These are phyloP conservation scores for Nebria ingens DNA, from an alignment of 1,140 invertebrate genomes.

Conservation along the genomic window DNA sequence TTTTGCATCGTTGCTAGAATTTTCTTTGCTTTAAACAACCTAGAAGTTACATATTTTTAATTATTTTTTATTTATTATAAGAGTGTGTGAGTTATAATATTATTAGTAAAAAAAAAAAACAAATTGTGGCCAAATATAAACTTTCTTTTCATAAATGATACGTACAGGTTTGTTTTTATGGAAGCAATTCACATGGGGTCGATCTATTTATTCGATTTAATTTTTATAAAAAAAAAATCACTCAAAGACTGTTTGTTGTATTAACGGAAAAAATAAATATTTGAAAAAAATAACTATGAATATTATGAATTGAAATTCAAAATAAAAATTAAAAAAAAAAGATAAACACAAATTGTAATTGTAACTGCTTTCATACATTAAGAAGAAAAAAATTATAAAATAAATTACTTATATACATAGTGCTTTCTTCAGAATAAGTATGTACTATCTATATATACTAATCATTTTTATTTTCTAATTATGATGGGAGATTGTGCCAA, in stretches of 20 bases:
- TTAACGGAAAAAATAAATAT: conserved; percentile 4
- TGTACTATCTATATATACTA: conserved; percentile 9
- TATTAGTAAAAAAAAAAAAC: neutral
- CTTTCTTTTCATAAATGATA: neutral
- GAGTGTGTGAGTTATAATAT: neutral
- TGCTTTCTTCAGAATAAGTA: conserved; percentile 7
- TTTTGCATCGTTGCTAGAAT: no score
- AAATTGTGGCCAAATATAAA: conserved; percentile 6
- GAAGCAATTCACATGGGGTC: neutral
- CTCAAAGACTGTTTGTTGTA: conserved; percentile 1
- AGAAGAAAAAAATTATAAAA: neutral
- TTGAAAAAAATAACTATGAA: neutral
- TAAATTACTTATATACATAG: conserved; percentile 7
- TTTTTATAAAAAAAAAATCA: neutral
- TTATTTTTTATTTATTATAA: no score
- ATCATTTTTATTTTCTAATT: neutral
- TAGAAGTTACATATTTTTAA: no score
- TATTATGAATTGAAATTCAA: neutral
- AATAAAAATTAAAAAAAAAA: conserved; percentile 6
- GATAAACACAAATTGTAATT: conserved; percentile 8
- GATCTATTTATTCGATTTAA: neutral
- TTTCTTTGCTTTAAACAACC: no score
- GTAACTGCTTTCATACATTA: conserved; percentile 9
- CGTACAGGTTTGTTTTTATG: neutral
- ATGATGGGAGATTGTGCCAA: no score